Percentiles rank a stretch among this genome's conserved stretches.
These are phyloP conservation scores for Myotis brandtii DNA, from an alignment of 2,113 vertebrate genomes.

Conservation along the genomic window DNA sequence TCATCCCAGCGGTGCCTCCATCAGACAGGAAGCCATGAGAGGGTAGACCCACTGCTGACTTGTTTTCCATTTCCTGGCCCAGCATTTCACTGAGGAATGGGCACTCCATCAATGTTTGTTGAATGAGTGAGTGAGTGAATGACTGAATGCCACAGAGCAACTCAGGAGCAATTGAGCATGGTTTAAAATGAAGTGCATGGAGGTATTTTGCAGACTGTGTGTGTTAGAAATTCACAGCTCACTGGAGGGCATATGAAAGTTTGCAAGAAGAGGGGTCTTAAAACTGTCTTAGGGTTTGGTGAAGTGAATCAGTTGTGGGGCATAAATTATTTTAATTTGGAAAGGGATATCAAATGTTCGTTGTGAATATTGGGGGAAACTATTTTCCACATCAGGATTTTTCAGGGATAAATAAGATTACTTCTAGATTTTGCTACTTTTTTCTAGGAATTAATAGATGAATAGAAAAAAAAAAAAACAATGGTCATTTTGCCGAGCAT, in stretches of 20 bases:
- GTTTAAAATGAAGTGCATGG: too few species aligned
- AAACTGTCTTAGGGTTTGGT: background rate
- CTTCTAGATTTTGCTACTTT: conserved; percentile 15
- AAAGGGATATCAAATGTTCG: background rate
- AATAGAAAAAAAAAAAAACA: background rate
- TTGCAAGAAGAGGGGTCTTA: background rate
- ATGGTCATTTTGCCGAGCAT: conserved; percentile 64
- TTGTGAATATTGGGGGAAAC: conserved; percentile 2
- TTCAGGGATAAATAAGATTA: conserved; percentile 43
- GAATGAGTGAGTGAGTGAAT: background rate
- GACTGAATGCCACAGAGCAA: background rate
- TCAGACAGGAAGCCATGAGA: too few species aligned
- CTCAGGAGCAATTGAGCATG: background rate
- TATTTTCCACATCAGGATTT: conserved; percentile 22
- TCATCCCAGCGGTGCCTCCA: background rate
- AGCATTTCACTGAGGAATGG: background rate
- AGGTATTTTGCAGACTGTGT: background rate
- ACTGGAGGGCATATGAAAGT: background rate
- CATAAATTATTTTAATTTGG: background rate
- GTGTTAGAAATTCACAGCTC: background rate
- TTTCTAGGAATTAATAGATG: conserved; percentile 42
- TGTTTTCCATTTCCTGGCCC: background rate
- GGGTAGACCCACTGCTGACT: background rate
- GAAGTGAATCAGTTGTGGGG: background rate
- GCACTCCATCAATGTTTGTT: accelerated